Percentiles rank a stretch among this genome's conserved stretches.
These are phyloP conservation scores for Parazoanthus atlanticus DNA, from an alignment of 92 coral and sea anemone genomes.

Conservation along the genomic window DNA sequence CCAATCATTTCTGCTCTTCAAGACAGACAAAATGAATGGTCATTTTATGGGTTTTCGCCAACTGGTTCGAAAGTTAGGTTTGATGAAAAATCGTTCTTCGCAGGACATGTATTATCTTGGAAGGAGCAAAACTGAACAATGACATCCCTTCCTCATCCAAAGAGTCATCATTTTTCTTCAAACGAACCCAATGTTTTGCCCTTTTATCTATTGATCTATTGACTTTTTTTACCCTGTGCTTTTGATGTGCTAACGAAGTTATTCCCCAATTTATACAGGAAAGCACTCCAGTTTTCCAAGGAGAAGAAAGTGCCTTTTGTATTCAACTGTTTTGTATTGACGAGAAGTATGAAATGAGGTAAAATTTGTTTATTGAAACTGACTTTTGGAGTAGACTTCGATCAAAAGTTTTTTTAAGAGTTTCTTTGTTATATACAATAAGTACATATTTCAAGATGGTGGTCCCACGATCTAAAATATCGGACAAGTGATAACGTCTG, in stretches of 20 bases:
- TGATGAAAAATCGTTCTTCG: too few species aligned
- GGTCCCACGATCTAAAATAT: too few species aligned
- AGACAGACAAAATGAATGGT: too few species aligned
- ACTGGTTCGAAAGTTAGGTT: too few species aligned
- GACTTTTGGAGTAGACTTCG: neutral
- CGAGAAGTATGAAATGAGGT: slow-evolving; percentile 98
- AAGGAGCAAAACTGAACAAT: too few species aligned
- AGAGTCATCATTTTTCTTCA: too few species aligned
- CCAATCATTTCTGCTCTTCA: too few species aligned
- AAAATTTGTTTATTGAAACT: neutral
- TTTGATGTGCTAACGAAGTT: neutral
- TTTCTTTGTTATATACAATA: neutral
- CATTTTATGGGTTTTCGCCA: too few species aligned
- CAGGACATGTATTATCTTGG: too few species aligned
- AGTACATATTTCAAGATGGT: too few species aligned
- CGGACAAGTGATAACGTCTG: too few species aligned
- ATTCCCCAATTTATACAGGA: slow-evolving; percentile 39
- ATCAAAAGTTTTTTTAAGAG: neutral
- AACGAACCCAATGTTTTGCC: neutral
- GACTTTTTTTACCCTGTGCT: neutral
- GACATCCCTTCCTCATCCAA: too few species aligned
- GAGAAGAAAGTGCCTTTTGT: slow-evolving; percentile 84
- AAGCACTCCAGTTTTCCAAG: slow-evolving; percentile 49
- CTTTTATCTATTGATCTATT: neutral
- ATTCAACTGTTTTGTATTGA: slow-evolving; percentile 95